Conservation (phyloP, 2,797 vertebrate species). For the Coregonus suidteri region DNA sequence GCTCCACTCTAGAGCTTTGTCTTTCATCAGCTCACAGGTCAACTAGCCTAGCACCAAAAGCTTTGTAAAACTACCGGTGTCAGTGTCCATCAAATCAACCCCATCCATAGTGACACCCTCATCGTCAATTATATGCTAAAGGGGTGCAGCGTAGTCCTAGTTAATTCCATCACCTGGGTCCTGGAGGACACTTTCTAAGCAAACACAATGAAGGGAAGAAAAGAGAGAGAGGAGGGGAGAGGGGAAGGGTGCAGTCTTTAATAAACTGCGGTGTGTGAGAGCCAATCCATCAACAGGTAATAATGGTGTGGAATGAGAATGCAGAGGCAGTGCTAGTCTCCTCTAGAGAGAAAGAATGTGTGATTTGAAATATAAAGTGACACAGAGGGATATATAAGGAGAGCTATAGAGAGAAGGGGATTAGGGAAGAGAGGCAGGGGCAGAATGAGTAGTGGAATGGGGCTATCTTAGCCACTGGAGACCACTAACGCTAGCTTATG, state of each 20-base stretch:
- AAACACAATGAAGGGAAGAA: conserved; percentile 49
- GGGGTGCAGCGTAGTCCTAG: conserved; percentile 39
- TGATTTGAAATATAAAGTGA: conserved; percentile 28
- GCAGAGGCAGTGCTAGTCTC: conserved; percentile 8
- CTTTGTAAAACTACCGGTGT: conserved; percentile 14
- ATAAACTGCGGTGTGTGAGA: conserved; percentile 55
- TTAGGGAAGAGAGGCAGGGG: not conserved
- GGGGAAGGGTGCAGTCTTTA: conserved; percentile 38
- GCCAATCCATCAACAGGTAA: conserved; percentile 48
- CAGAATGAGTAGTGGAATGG: not conserved
- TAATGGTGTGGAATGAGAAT: conserved; percentile 55
- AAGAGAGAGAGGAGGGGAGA: conserved; percentile 16
- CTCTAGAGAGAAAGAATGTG: conserved; percentile 26
- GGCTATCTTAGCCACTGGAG: not conserved
- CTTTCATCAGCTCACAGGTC: conserved; percentile 14
- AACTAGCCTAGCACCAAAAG: conserved; percentile 25
- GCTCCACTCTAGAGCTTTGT: not conserved
- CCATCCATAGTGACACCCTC: conserved; percentile 22
- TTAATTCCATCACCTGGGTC: conserved; percentile 41
- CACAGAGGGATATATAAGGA: conserved; percentile 29
- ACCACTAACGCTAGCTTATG: not conserved
- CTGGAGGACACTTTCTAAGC: conserved; percentile 61
- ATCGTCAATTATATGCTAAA: conserved; percentile 24
- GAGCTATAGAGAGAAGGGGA: not conserved
- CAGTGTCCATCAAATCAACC: conserved; percentile 23